Conservation (phyloP, 1,140 invertebrate genomes). For the Leptoteleia sp. region DNA sequence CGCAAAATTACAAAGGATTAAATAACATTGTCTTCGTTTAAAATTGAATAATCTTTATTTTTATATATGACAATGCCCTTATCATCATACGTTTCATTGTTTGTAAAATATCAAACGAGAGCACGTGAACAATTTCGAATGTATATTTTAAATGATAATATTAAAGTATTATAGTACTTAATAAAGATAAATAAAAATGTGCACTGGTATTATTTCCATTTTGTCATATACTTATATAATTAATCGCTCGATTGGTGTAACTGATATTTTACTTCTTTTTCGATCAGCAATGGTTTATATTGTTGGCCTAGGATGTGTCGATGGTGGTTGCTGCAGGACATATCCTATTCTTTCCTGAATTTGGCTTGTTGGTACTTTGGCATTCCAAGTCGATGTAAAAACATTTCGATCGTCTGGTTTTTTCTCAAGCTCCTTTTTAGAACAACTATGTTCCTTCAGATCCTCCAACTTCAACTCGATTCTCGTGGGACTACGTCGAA, state of each 20-base stretch:
- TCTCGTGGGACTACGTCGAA: conserved; percentile 88
- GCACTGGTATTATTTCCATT: no score
- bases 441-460: conserved; percentile 86
- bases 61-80: no score
- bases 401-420: conserved; percentile 73
- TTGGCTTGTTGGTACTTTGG: conserved; percentile 82
- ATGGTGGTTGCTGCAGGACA: conserved; percentile 74
- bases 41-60: no score
- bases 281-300: no score
- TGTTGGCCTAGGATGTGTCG: conserved; percentile 71
- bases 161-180: conserved; percentile 11
- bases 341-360: conserved; percentile 87
- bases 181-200: not conserved
- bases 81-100: no score
- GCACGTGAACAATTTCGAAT: no score
- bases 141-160: conserved; percentile 14
- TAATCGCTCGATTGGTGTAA: no score
- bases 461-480: conserved; percentile 89
- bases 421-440: conserved; percentile 76
- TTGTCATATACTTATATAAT: no score
- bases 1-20: no score
- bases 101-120: no score
- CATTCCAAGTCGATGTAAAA: conserved; percentile 79
- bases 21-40: no score
- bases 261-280: no score